phyloP scores from a whole-genome alignment of 2,797 vertebrate species.

The Halcyon leucocephala region DNA sequence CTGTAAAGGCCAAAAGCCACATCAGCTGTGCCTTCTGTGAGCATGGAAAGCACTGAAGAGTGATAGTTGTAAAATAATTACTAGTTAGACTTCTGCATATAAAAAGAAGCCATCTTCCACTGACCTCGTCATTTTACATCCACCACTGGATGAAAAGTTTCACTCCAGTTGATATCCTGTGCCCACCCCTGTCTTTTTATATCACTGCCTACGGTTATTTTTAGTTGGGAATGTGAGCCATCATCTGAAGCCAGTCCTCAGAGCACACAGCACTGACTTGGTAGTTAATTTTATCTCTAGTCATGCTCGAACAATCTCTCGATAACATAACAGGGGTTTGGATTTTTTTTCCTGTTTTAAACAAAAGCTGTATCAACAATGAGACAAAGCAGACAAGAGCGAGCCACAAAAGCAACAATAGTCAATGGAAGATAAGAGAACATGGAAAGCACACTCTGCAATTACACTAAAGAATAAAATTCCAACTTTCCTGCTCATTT shows the following conservation, averaged over 20 bases:
- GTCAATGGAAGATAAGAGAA: background rate
- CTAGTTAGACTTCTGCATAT: background rate
- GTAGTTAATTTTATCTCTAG: conserved; percentile 39
- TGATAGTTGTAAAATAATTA: background rate
- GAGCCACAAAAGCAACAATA: background rate
- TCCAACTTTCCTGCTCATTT: background rate
- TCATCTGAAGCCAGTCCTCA: background rate
- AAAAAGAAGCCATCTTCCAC: background rate
- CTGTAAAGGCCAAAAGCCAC: background rate
- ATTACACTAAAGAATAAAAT: background rate
- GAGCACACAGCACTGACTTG: background rate
- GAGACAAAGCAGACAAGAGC: background rate
- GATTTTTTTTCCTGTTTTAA: background rate
- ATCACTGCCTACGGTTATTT: background rate
- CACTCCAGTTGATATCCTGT: background rate
- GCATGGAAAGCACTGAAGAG: background rate
- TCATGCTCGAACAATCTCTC: conserved; percentile 14
- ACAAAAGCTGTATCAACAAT: background rate
- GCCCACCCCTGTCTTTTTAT: background rate
- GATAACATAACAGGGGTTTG: background rate
- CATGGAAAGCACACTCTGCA: fast-evolving
- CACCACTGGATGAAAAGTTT: background rate
- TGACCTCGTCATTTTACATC: background rate
- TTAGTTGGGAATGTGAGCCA: background rate
- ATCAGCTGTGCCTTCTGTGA: background rate